Conservation (phyloP, 2,888 invertebrate genomes). For the Drosophila prolongata region DNA sequence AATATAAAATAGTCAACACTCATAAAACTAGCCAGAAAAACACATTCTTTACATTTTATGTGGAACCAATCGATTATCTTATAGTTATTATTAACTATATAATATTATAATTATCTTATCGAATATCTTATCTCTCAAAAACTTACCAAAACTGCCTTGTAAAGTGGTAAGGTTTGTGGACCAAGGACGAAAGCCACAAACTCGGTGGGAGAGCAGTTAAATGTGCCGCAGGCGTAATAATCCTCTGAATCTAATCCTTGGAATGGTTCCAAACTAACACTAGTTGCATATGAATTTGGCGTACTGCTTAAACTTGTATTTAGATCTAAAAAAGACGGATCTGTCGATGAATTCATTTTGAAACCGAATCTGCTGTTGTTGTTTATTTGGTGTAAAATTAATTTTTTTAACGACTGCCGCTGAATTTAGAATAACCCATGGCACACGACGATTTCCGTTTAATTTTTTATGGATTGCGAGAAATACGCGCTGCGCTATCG, state of each 20-base stretch:
- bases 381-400: neutral
- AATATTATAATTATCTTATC: no score
- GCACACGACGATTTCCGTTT: conserved; percentile 36
- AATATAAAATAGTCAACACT: no score
- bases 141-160: conserved; percentile 85
- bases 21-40: no score
- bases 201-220: conserved; percentile 87
- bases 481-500: conserved; percentile 35
- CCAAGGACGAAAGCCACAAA: conserved; percentile 87
- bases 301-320: conserved; percentile 16
- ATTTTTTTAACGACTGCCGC: conserved; percentile 11
- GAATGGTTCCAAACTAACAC: conserved; percentile 7
- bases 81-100: no score
- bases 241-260: conserved; percentile 20
- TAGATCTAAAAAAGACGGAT: conserved; percentile 6
- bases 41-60: no score
- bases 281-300: conserved; percentile 11
- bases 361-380: neutral
- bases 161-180: conserved; percentile 87
- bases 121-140: no score
- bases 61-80: no score
- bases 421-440: conserved; percentile 13
- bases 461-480: conserved; percentile 11
- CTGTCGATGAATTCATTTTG: conserved; percentile 25
- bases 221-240: conserved; percentile 39